Evolutionary conservation across 2,888 invertebrate species (phyloP).

Genomic region (Saturnia pavonia): DNA sequence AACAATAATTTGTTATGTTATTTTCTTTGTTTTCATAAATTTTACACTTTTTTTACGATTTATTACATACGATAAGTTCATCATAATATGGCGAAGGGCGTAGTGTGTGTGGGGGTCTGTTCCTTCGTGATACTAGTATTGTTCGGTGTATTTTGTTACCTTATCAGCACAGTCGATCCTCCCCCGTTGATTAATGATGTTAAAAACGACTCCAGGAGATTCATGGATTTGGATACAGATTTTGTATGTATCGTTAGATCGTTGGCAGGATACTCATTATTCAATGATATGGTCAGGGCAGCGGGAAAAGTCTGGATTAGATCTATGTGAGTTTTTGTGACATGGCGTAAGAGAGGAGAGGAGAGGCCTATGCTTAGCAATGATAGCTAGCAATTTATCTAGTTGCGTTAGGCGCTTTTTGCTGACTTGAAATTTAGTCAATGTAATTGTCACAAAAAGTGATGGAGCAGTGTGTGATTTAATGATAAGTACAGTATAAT

Average conservation of each 20-base stretch:
- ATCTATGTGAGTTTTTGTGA: background rate
- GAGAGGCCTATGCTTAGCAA: background rate
- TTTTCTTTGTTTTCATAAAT: background rate
- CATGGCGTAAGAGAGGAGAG: background rate
- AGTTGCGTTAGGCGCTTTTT: background rate
- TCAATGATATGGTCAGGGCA: background rate
- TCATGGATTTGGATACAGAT: background rate
- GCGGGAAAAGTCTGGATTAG: background rate
- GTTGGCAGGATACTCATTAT: background rate
- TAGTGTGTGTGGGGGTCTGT: conserved; percentile 29
- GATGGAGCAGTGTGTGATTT: no score
- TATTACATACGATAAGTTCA: background rate
- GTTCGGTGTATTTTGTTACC: conserved; percentile 39
- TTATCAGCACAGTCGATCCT: conserved; percentile 53
- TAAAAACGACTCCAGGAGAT: conserved; percentile 11
- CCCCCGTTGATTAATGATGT: conserved; percentile 19
- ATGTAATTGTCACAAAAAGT: no score
- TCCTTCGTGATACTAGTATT: conserved; percentile 34
- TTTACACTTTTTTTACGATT: background rate
- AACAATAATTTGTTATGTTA: background rate
- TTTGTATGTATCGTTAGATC: conserved; percentile 15
- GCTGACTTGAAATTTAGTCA: background rate
- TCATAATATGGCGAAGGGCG: conserved; percentile 33
- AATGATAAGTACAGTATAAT: no score
- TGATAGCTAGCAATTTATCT: background rate